Evolutionary conservation across 2,797 vertebrate species (phyloP), one percentile per base, ranked within the genome.

Genomic region (Xerus rutilus): DNA sequence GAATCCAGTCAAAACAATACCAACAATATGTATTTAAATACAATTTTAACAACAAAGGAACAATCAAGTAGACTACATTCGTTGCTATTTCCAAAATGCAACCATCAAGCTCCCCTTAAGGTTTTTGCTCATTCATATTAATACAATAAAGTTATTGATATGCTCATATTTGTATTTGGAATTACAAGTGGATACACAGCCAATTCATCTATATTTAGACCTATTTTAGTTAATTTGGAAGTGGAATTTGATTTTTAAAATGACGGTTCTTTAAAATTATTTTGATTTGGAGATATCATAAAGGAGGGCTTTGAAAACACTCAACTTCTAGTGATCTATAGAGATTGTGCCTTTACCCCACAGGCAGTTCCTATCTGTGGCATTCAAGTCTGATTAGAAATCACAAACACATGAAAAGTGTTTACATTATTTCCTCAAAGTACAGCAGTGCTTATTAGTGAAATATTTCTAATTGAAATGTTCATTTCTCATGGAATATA

Each of bases 211-310:
- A 74, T 13, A 35, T 52, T 72, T 76, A 91, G 72, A 78, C 20
- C 20, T 95, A 70, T 89, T 89, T 95, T 76, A 79, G 62, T 65
- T 35, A 67, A 91, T n/a, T 89, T 94, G 59, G 32, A 95, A 92
- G 45, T 92, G 11, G 49, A 86, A 81, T 81, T 62, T 83, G 47
- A 81, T 76, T 81, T 87, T 81, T 86, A 18, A 82, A 91, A 74
- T 64, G 69, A 59, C 10, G 30, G 12, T 70, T 62, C 14, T 78
- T 59, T 88, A 43, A 62, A 62, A 62, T 14, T 85, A 76, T 39
- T 92, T 92, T 74, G 18, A 81, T 64, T 88, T 92, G 45, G 64
- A 84, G 67, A 6, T 79, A 43, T 65, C 25, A 64, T 73, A 81
- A 76, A 86, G 23, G 43, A 54, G 7, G 25, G 49, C 25, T 86